A percentile compares a stretch with the other conserved stretches of the same genome.
Evolutionary conservation across 2,888 invertebrate species (phyloP).

Genomic region (Periphyllus acericola): DNA sequence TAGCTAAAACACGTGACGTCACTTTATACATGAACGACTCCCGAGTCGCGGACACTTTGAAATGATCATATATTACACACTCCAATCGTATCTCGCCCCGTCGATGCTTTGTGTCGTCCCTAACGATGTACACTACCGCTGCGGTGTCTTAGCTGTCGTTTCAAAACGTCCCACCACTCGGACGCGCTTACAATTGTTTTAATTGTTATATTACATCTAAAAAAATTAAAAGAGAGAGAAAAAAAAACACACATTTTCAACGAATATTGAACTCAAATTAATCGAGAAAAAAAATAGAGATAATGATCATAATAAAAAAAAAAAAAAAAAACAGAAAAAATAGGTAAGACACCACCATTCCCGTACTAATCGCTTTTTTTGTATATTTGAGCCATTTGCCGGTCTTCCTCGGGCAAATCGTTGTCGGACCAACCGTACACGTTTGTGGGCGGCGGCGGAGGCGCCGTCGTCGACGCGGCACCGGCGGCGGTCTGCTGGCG

Average conservation of each 20-base stretch:
- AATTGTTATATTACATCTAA: too few relatives aligned
- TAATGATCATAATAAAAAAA: neutral
- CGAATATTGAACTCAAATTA: neutral
- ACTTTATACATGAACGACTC: too few relatives aligned
- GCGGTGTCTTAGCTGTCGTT: too few relatives aligned
- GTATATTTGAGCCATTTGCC: constrained; percentile 63
- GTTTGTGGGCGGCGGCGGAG: constrained; percentile 54
- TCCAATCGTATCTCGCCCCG: too few relatives aligned
- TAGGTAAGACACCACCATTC: neutral
- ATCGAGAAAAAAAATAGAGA: neutral
- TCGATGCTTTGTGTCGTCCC: too few relatives aligned
- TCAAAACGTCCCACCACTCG: too few relatives aligned
- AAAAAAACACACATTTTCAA: neutral
- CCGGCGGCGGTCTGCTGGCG: neutral
- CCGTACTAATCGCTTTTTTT: constrained; percentile 60
- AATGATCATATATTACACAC: too few relatives aligned
- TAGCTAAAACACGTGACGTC: too few relatives aligned
- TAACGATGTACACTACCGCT: too few relatives aligned
- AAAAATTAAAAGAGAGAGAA: neutral
- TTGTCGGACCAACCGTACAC: constrained; percentile 65
- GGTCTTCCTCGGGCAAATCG: constrained; percentile 64
- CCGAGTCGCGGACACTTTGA: too few relatives aligned
- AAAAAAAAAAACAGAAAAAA: neutral
- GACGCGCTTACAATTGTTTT: too few relatives aligned
- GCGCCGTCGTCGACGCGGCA: constrained; percentile 27